Evolutionary conservation across 2,113 vertebrate genomes (phyloP).

Genomic region (Ceyx melanurus): DNA sequence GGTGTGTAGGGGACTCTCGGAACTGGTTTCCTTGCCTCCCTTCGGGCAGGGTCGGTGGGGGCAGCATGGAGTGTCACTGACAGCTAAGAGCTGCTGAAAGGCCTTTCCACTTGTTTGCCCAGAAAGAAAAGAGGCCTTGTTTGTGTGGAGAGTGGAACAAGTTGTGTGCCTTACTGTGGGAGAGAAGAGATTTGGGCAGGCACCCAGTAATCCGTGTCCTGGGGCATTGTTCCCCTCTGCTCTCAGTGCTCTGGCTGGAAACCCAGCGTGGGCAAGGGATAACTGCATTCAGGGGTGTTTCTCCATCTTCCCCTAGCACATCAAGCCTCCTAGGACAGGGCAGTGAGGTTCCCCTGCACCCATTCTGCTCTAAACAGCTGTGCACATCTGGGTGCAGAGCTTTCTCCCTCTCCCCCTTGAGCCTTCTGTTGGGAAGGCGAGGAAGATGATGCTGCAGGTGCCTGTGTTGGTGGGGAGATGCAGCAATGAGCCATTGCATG

Average conservation of each 20-base stretch:
- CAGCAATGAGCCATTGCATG: accelerated
- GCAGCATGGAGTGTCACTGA: background rate
- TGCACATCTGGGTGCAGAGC: background rate
- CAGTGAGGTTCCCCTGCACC: background rate
- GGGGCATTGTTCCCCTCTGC: background rate
- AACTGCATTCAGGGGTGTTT: background rate
- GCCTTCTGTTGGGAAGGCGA: background rate
- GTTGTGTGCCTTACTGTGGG: background rate
- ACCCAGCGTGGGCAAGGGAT: background rate
- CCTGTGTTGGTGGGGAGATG: background rate
- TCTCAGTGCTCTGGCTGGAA: background rate
- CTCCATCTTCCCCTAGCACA: background rate
- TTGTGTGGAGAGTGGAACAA: background rate
- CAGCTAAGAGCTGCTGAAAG: background rate
- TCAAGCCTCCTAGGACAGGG: background rate
- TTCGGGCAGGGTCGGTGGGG: background rate
- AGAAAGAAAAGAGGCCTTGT: background rate
- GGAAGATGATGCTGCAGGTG: background rate
- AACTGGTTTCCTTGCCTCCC: background rate
- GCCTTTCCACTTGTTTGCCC: background rate
- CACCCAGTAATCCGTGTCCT: background rate
- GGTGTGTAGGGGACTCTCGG: no score
- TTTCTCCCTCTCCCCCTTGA: background rate
- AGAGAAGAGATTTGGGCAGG: background rate
- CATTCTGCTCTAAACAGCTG: background rate